These are phyloP conservation scores for Tarsius wallacei DNA, from an alignment of 2,797 vertebrate genomes.

Conservation along the genomic window DNA sequence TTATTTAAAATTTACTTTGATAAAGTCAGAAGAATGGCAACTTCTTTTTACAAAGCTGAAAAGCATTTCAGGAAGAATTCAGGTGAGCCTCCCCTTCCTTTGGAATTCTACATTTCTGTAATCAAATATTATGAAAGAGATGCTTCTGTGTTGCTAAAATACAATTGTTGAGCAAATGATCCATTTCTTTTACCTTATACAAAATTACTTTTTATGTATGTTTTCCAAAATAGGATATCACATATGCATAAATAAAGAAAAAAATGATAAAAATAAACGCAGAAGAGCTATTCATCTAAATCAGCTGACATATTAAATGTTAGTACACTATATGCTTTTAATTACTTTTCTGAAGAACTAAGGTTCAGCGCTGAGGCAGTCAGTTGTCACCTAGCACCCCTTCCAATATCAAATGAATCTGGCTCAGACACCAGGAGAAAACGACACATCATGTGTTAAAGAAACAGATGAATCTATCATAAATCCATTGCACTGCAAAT, in stretches of 20 bases:
- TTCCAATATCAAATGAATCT: accelerated
- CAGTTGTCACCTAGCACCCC: accelerated
- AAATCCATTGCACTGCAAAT: accelerated
- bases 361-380: background rate
- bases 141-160: background rate
- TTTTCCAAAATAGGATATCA: constrained; percentile 14
- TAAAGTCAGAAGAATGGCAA: background rate
- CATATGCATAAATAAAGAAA: background rate
- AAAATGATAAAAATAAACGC: background rate
- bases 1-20: background rate
- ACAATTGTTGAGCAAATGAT: background rate
- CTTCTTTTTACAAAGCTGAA: background rate
- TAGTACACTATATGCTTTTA: background rate
- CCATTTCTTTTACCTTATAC: background rate
- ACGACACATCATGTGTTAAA: background rate
- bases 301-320: background rate
- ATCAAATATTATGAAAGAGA: background rate
- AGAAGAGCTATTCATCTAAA: background rate
- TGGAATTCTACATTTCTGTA: background rate
- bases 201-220: background rate
- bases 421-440: background rate
- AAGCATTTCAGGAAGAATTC: background rate
- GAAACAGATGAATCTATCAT: background rate
- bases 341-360: background rate
- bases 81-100: background rate